These are phyloP conservation scores for Perca schrenkii DNA, from an alignment of 2,113 vertebrate genomes.

Conservation along the genomic window DNA sequence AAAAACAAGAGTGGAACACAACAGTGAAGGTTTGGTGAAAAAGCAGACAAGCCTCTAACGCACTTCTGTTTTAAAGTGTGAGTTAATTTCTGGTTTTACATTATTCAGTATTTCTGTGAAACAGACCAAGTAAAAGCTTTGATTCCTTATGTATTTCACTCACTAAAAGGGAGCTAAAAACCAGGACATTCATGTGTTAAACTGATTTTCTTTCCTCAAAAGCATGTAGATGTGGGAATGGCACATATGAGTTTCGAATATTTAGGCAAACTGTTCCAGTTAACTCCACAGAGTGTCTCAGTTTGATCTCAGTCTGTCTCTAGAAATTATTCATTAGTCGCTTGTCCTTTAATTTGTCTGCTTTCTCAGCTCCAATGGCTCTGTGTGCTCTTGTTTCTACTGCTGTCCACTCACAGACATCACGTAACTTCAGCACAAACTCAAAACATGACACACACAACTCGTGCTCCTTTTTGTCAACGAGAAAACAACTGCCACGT, in stretches of 20 bases:
- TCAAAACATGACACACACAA: background rate
- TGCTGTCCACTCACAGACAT: constrained; percentile 34
- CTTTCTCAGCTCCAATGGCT: constrained; percentile 36
- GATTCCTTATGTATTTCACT: constrained; percentile 3
- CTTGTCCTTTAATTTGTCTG: constrained; percentile 59
- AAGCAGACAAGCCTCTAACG: constrained; percentile 21
- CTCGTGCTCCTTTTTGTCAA: background rate
- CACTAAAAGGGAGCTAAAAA: background rate
- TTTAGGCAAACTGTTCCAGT: constrained; percentile 7
- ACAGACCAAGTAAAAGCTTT: background rate
- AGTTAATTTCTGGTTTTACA: constrained; percentile 21
- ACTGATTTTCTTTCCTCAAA: background rate
- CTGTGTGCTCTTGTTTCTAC: constrained; percentile 26
- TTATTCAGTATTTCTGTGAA: constrained; percentile 2
- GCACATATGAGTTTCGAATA: background rate
- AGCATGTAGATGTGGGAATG: background rate
- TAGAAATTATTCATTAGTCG: constrained; percentile 69
- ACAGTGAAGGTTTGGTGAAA: constrained; percentile 8
- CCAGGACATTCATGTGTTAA: background rate
- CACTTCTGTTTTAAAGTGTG: constrained; percentile 19
- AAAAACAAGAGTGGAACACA: constrained; percentile 35
- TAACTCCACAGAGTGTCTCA: constrained; percentile 34
- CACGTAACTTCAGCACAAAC: constrained; percentile 26
- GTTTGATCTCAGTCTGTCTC: constrained; percentile 59
- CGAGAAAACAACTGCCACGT: background rate